Percentiles rank a stretch among this genome's conserved stretches.
Evolutionary conservation across 2,888 invertebrate genomes (phyloP).

Genomic region (Phrixothrix hirtus): DNA sequence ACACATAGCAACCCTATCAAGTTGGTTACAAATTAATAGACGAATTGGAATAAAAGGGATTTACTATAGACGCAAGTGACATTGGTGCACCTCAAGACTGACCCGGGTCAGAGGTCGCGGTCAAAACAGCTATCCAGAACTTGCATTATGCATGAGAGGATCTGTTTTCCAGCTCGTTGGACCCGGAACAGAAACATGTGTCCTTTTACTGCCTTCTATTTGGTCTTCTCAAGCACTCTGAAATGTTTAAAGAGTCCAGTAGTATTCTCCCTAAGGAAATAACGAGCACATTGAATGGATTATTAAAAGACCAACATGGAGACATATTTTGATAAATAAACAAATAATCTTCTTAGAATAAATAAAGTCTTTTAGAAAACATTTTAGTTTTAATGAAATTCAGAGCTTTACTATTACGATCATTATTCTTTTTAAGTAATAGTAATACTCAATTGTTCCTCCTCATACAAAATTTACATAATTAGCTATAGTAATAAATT

Average conservation of each 20-base stretch:
- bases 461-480: too few relatives aligned
- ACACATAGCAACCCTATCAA: background rate
- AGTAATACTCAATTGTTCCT: too few relatives aligned
- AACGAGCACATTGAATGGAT: constrained; percentile 24
- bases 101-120: constrained; percentile 45
- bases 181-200: constrained; percentile 42
- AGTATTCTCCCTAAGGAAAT: constrained; percentile 26
- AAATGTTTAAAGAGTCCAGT: constrained; percentile 30
- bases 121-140: constrained; percentile 46
- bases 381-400: too few relatives aligned
- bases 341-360: too few relatives aligned
- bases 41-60: constrained; percentile 14
- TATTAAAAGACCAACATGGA: constrained; percentile 18
- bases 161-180: constrained; percentile 45
- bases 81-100: constrained; percentile 33
- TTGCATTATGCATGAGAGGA: constrained; percentile 49
- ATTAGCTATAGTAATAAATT: too few relatives aligned
- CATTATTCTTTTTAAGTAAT: too few relatives aligned
- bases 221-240: constrained; percentile 30
- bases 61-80: constrained; percentile 17
- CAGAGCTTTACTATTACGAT: too few relatives aligned
- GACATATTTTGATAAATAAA: background rate
- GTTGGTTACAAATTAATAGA: constrained; percentile 9
- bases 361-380: too few relatives aligned
- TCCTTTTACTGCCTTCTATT: constrained; percentile 39